phyloP scores from a whole-genome alignment of 2,888 invertebrate species.

The Emmelina monodactyla region DNA sequence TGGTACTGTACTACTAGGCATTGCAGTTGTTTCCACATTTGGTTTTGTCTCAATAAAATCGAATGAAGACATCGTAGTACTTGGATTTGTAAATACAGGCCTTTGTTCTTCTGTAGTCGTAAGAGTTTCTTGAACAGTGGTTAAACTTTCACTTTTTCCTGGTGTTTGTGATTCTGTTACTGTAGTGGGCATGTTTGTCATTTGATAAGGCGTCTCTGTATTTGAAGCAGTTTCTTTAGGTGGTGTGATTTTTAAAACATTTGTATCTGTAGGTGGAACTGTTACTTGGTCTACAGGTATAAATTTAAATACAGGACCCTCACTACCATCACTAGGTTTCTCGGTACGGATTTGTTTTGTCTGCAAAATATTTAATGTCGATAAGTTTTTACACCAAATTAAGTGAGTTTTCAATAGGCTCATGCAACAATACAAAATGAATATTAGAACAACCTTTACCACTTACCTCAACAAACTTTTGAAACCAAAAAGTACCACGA shows the following conservation, averaged over 20 bases:
- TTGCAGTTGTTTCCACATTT: too few species aligned
- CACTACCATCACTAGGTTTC: slow-evolving; percentile 45
- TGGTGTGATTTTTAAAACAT: slow-evolving; percentile 46
- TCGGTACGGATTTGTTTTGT: slow-evolving; percentile 63
- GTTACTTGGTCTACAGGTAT: slow-evolving; percentile 57
- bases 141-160: too few species aligned
- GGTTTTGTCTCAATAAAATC: too few species aligned
- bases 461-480: slow-evolving; percentile 34
- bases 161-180: slow-evolving; percentile 22
- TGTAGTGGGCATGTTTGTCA: slow-evolving; percentile 22
- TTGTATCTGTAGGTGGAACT: slow-evolving; percentile 40
- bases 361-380: slow-evolving; percentile 42
- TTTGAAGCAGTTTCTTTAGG: slow-evolving; percentile 35
- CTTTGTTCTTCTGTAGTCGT: slow-evolving; percentile 10
- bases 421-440: slow-evolving; percentile 3
- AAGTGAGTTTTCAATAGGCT: too few species aligned
- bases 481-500: slow-evolving; percentile 4
- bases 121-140: slow-evolving; percentile 17
- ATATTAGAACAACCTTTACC: slow-evolving; percentile 27
- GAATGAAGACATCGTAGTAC: slow-evolving; percentile 14
- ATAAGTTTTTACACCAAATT: too few species aligned
- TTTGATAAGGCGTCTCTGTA: slow-evolving; percentile 18
- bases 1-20: too few species aligned
- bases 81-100: slow-evolving; percentile 16
- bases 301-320: slow-evolving; percentile 50